These are phyloP conservation scores for Ochropleura plecta DNA, from an alignment of 2,888 invertebrate species.

Conservation along the genomic window DNA sequence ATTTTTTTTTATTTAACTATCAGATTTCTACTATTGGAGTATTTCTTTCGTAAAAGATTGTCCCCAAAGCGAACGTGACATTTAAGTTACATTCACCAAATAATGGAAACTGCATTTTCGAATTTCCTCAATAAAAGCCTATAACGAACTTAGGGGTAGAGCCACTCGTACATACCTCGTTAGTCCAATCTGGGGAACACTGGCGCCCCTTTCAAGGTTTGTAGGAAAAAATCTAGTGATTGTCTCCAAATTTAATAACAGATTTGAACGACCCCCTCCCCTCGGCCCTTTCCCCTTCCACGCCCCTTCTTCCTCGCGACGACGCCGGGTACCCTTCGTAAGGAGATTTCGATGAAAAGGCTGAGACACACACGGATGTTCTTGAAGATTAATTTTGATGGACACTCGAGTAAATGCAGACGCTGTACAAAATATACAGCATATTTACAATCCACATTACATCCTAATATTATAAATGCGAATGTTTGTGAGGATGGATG, in stretches of 20 bases:
- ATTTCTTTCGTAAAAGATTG: background rate
- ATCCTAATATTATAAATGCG: too few relatives aligned
- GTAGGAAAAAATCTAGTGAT: constrained; percentile 73
- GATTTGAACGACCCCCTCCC: constrained; percentile 79
- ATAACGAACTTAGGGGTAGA: constrained; percentile 22
- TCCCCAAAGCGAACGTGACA: constrained; percentile 1
- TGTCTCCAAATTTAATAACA: constrained; percentile 87
- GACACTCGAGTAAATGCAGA: background rate
- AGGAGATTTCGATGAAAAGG: constrained; percentile 53
- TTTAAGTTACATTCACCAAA: background rate
- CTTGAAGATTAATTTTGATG: constrained; percentile 1
- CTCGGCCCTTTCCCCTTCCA: background rate
- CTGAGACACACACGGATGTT: constrained; percentile 35
- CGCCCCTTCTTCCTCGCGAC: constrained; percentile 22
- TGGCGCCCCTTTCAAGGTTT: constrained; percentile 60
- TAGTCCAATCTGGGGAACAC: constrained; percentile 65
- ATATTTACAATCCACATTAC: too few relatives aligned
- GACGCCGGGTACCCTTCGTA: constrained; percentile 48
- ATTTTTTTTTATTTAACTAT: too few relatives aligned
- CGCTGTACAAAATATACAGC: too few relatives aligned
- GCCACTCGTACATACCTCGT: constrained; percentile 53
- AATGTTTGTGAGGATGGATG: too few relatives aligned
- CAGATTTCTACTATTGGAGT: too few relatives aligned
- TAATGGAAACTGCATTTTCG: constrained; percentile 24
- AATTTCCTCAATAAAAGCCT: constrained; percentile 33